phyloP scores from a whole-genome alignment of 2,888 invertebrate species.

The Macrophya alboannulata region DNA sequence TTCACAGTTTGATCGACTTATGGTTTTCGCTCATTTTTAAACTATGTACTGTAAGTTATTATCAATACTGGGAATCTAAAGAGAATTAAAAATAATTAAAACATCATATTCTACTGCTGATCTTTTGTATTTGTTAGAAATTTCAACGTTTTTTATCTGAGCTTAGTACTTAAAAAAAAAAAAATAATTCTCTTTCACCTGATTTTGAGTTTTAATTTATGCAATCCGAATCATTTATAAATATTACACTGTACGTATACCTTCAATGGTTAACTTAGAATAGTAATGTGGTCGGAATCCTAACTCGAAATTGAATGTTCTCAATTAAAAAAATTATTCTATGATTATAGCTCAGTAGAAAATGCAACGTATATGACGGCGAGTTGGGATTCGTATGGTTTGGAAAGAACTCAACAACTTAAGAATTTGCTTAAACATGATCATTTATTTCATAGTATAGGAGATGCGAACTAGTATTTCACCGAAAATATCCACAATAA shows the following conservation, averaged over 20 bases:
- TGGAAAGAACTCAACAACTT: not conserved
- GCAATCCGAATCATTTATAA: not conserved
- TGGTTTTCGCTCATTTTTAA: not conserved
- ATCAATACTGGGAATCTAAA: no score
- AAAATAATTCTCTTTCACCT: not conserved
- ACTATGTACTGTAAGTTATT: no score
- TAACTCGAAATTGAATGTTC: not conserved
- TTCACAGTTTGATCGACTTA: not conserved
- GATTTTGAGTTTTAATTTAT: not conserved
- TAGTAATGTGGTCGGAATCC: not conserved
- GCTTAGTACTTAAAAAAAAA: not conserved
- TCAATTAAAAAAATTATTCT: not conserved
- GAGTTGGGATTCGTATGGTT: not conserved
- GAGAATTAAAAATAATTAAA: no score
- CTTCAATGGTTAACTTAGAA: not conserved
- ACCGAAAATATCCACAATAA: constrained; percentile 19
- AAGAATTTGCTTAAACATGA: not conserved
- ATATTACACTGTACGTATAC: not conserved
- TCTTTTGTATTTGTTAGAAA: not conserved
- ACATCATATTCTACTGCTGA: not conserved
- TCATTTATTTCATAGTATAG: constrained; percentile 36
- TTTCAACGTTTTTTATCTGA: not conserved
- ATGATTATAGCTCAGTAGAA: not conserved
- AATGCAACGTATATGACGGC: not conserved
- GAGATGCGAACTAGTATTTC: not conserved